Percentiles rank a stretch among this genome's conserved stretches.
Conservation (phyloP, 2,113 vertebrate species). For the Narcine bancroftii region DNA sequence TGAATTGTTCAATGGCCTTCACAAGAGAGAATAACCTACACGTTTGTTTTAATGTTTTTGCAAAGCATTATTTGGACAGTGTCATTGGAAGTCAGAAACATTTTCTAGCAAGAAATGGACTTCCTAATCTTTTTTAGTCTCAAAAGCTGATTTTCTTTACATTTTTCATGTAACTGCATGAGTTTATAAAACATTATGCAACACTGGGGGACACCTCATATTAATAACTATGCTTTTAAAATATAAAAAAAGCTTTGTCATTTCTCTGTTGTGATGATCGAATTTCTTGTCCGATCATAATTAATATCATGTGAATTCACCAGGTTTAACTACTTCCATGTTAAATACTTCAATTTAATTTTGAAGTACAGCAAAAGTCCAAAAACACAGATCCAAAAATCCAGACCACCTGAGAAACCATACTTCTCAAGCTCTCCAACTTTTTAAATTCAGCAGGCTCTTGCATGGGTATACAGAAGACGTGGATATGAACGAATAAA, state of each 20-base stretch:
- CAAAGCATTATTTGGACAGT: not conserved
- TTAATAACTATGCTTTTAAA: not conserved
- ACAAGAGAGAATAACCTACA: not conserved
- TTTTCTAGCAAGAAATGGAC: not conserved
- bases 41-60: not conserved
- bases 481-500: no score
- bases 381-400: no score
- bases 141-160: no score
- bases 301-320: not conserved
- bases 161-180: not conserved
- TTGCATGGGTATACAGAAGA: no score
- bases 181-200: not conserved
- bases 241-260: not conserved
- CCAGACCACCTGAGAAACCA: no score
- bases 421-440: no score
- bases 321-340: not conserved
- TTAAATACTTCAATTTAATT: not conserved
- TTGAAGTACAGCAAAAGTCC: no score
- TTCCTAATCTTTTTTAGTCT: no score
- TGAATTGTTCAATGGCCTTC: not conserved
- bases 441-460: no score
- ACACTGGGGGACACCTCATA: not conserved
- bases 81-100: not conserved
- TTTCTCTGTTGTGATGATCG: not conserved
- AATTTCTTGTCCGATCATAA: not conserved